Conservation (phyloP, 2,888 invertebrate genomes). For the Mechanitis mazaeus region DNA sequence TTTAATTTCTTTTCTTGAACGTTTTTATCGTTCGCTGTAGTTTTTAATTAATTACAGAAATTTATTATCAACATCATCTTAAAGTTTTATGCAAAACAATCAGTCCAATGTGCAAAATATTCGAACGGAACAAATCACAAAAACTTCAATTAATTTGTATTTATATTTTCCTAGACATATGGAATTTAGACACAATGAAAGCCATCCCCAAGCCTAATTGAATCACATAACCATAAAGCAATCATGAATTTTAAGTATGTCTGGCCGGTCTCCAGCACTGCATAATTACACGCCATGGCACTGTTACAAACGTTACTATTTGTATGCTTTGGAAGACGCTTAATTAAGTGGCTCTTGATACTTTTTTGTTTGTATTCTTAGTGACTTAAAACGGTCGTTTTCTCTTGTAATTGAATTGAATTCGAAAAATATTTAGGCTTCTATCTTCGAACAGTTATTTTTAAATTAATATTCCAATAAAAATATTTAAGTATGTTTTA, state of each 20-base stretch:
- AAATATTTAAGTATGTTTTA: neutral
- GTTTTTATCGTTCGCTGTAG: neutral
- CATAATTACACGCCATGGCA: constrained; percentile 31
- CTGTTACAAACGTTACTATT: constrained; percentile 30
- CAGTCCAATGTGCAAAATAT: too few relatives aligned
- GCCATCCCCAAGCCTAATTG: constrained; percentile 19
- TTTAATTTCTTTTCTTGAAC: too few relatives aligned
- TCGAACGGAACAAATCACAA: too few relatives aligned
- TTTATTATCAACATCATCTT: too few relatives aligned
- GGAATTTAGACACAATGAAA: too few relatives aligned
- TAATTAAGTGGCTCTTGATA: constrained; percentile 33
- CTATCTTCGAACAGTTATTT: too few relatives aligned
- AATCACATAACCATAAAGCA: constrained; percentile 25
- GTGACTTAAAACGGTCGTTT: constrained; percentile 16
- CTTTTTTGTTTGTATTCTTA: constrained; percentile 24
- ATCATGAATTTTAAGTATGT: constrained; percentile 30
- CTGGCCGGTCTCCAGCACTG: constrained; percentile 29
- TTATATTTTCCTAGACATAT: too few relatives aligned
- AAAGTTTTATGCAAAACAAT: too few relatives aligned
- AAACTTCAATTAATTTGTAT: too few relatives aligned
- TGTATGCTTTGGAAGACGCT: constrained; percentile 34
- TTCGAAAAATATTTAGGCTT: neutral
- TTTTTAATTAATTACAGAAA: too few relatives aligned
- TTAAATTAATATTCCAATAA: neutral
- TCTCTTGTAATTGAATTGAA: constrained; percentile 6